Conservation (phyloP, 2,888 invertebrate genomes). For the Philhelius pedissequus region DNA sequence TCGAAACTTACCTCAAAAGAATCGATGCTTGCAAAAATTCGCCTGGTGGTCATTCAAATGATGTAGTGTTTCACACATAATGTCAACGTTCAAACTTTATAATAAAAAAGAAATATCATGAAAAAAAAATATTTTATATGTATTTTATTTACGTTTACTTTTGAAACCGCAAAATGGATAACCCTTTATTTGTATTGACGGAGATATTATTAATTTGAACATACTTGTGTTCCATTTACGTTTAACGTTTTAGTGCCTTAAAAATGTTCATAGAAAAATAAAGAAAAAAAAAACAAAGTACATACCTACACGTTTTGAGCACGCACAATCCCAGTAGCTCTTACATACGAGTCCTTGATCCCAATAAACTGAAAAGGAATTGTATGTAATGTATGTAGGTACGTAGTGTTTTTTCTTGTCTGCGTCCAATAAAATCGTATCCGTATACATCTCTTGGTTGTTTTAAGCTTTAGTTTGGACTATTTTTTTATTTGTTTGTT, state of each 20-base stretch:
- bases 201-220: neutral
- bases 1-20: too few species aligned
- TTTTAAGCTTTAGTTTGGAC: conserved; percentile 14
- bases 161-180: too few species aligned
- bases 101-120: too few species aligned
- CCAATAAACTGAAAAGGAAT: neutral
- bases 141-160: too few species aligned
- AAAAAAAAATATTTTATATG: too few species aligned
- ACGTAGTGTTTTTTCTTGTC: neutral
- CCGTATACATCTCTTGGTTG: neutral
- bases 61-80: too few species aligned
- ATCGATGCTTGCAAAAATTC: too few species aligned
- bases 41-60: too few species aligned
- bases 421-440: neutral
- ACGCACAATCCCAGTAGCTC: neutral
- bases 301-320: neutral
- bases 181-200: neutral
- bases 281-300: neutral
- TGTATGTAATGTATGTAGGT: too few species aligned
- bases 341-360: neutral
- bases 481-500: neutral
- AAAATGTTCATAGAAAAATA: neutral
- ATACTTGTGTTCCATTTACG: neutral
- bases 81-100: too few species aligned
- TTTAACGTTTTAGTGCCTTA: neutral